Evolutionary conservation across 2,888 invertebrate genomes (phyloP).

Genomic region (Terebella lapidaria): DNA sequence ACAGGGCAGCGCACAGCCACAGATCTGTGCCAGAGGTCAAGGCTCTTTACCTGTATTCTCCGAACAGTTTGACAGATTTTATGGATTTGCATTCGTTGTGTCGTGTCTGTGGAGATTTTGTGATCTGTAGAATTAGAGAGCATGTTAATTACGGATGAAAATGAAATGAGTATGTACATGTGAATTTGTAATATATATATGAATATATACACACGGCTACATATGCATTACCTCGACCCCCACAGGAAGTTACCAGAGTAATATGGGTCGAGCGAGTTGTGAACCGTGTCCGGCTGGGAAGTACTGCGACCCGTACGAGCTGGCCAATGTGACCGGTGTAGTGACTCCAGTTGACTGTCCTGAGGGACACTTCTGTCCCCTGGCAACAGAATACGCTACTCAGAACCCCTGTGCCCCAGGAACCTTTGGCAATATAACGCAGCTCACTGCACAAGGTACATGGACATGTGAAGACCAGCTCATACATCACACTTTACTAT

Average conservation of each 20-base stretch:
- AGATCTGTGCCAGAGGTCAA: constrained; percentile 38
- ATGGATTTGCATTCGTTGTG: too few relatives aligned
- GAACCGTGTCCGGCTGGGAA: constrained; percentile 31
- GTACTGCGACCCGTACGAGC: constrained; percentile 47
- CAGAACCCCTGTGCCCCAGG: constrained; percentile 44
- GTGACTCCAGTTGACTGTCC: constrained; percentile 37
- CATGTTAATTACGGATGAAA: too few relatives aligned
- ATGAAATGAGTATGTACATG: too few relatives aligned
- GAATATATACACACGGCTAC: too few relatives aligned
- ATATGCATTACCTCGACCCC: too few relatives aligned
- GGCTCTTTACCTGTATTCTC: background rate
- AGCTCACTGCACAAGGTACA: constrained; percentile 14
- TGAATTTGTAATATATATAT: too few relatives aligned
- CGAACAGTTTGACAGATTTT: background rate
- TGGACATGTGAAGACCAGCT: too few relatives aligned
- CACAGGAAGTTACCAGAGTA: constrained; percentile 37
- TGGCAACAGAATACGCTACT: constrained; percentile 32
- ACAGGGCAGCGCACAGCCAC: constrained; percentile 31
- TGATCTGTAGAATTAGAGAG: too few relatives aligned
- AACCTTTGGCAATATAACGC: constrained; percentile 30
- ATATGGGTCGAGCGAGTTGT: constrained; percentile 29
- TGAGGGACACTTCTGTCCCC: constrained; percentile 41
- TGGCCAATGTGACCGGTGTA: constrained; percentile 39
- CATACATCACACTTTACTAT: too few relatives aligned
- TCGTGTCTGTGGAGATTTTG: too few relatives aligned